Evolutionary conservation across 2,113 vertebrate genomes (phyloP).

Genomic region (Upupa epops): DNA sequence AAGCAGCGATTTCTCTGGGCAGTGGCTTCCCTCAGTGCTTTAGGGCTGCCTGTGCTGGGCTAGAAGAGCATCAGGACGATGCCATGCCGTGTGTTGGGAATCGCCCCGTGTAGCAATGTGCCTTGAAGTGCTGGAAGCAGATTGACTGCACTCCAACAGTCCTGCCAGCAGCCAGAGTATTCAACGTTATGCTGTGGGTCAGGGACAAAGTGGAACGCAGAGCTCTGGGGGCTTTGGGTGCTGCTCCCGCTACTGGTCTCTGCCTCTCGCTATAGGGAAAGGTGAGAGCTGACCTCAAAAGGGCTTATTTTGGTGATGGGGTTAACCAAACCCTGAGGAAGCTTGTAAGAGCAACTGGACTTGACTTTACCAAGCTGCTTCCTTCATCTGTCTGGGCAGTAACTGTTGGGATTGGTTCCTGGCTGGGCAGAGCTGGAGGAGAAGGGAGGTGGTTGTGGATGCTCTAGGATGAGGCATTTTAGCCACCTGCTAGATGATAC

Average conservation of each 20-base stretch:
- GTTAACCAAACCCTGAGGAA: accelerated
- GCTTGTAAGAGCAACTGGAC: neutral
- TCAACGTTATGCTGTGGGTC: neutral
- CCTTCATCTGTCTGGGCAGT: neutral
- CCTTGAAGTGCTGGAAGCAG: neutral
- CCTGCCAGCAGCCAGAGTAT: no score
- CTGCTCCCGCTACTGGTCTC: neutral
- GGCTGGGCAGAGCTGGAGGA: neutral
- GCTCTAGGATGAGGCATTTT: neutral
- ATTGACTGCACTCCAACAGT: no score
- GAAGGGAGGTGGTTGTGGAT: neutral
- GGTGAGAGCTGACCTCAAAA: neutral
- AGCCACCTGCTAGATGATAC: accelerated
- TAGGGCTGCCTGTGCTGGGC: neutral
- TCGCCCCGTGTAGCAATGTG: neutral
- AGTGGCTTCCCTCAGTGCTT: neutral
- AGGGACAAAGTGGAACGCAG: accelerated
- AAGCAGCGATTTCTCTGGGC: neutral
- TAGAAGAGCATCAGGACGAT: accelerated
- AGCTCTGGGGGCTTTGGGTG: neutral
- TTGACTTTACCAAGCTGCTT: accelerated
- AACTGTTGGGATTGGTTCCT: accelerated
- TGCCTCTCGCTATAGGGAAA: accelerated
- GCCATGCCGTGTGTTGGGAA: neutral
- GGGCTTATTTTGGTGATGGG: no score